Evolutionary conservation across 2,113 vertebrate genomes (phyloP), one percentile per base, ranked within the genome.

Genomic region (Mesoclemmys tuberculata): DNA sequence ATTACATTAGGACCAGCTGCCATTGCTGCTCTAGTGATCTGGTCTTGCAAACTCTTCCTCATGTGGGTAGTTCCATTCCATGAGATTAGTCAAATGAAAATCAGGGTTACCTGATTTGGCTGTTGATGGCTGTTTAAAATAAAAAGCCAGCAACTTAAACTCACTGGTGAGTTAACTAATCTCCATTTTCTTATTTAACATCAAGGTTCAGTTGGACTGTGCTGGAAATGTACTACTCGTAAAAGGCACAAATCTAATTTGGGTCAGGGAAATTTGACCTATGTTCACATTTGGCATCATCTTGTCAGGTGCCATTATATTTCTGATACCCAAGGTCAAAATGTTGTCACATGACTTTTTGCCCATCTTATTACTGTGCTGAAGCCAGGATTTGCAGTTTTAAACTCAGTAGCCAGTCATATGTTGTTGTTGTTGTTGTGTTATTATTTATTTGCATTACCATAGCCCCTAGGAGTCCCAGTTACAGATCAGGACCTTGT

Each of bases 101-200:
- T 46, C 44, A 77, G 41, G 74, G 38, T 77, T 46, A 16, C 41
- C 46, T 26, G 38, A 46, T 77, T 27, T 46, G 74, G 24, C 41
- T 77, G 5, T 27, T 82, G 35, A 77, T 74, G 54, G 80, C 81
- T 54, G 21, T 29, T 51, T 58, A 75, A 95, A 88, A 78, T 0
- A 82, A 82, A 56, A 64, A 86, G 12, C 41, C 27, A 4, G 11
- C 82, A 90, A 0, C 87, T 94, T 87, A 93, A 96, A 90, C 7
- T 26, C 26, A 22, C 16, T 82, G 38, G 89, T n/a, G 0, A 80
- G 75, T 91, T 87, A 2, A 41, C 85, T 93, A 2, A 8, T 87
- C 22, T 79, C 51, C 75, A 27, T 0, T 86, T 82, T n/a, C 8
- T 74, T 82, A 89, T 84, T 95, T n/a, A 12, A 93, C 13, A 27